A percentile compares a stretch with the other conserved stretches of the same genome.
Conservation (phyloP, 92 coral and sea anemone species). For the Paramuricea clavata region DNA sequence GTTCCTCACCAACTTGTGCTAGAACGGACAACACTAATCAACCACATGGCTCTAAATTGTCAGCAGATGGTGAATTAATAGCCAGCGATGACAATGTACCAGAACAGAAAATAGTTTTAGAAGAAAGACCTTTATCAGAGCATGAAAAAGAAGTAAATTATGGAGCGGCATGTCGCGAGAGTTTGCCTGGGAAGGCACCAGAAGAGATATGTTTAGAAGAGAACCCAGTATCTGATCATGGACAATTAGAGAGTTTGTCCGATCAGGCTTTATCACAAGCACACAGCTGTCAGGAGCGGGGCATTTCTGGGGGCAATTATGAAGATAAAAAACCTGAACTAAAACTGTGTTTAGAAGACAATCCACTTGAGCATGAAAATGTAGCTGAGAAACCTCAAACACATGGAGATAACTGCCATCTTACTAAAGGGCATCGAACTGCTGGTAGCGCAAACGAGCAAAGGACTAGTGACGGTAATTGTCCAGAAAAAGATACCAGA, state of each 20-base stretch:
- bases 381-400: not conserved
- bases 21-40: not conserved
- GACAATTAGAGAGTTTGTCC: no score
- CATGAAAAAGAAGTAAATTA: no score
- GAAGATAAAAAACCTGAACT: no score
- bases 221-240: no score
- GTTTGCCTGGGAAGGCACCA: no score
- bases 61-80: not conserved
- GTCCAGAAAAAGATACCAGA: not conserved
- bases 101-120: not conserved
- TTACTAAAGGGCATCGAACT: not conserved
- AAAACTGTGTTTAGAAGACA: no score
- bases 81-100: not conserved
- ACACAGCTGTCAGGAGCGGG: no score
- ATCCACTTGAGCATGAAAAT: not conserved
- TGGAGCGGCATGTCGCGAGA: no score
- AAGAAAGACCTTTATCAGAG: not conserved
- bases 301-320: no score
- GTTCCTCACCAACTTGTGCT: not conserved
- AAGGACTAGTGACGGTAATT: no score
- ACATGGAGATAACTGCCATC: not conserved
- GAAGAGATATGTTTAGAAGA: no score
- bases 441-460: not conserved
- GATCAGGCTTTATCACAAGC: no score
- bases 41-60: not conserved